phyloP scores from a whole-genome alignment of 2,888 invertebrate genomes.

The Rhyacophila evoluta region DNA sequence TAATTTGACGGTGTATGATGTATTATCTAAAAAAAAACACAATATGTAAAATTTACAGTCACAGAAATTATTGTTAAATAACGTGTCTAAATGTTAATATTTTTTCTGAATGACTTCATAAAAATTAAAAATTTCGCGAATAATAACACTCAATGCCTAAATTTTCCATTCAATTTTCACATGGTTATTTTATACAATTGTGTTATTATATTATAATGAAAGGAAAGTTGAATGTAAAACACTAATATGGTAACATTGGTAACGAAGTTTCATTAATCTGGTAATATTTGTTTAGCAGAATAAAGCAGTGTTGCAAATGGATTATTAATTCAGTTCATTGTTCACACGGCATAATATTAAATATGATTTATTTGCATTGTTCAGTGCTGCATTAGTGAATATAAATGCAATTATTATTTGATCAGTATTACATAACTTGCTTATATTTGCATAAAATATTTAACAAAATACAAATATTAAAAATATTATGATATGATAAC shows the following conservation, averaged over 20 bases:
- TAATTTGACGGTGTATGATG: too few relatives aligned
- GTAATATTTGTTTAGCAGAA: slow-evolving; percentile 9
- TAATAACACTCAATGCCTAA: too few relatives aligned
- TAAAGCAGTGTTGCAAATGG: slow-evolving; percentile 22
- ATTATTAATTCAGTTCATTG: slow-evolving; percentile 24
- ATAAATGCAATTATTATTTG: not conserved
- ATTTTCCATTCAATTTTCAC: too few relatives aligned
- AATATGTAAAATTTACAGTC: too few relatives aligned
- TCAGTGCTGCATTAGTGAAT: not conserved
- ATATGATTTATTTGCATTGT: slow-evolving; percentile 19
- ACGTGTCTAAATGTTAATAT: too few relatives aligned
- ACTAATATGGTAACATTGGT: not conserved
- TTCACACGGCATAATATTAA: slow-evolving; percentile 24
- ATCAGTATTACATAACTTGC: not conserved
- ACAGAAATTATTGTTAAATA: too few relatives aligned
- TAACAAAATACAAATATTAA: not conserved
- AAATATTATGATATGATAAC: not conserved
- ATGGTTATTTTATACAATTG: too few relatives aligned
- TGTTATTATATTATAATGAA: not conserved
- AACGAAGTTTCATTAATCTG: not conserved
- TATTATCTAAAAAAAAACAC: too few relatives aligned
- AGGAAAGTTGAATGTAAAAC: not conserved
- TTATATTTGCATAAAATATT: not conserved
- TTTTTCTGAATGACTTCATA: too few relatives aligned
- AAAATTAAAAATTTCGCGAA: too few relatives aligned